Base-by-base conservation (phyloP, 2,797 vertebrate genomes). In the Helarctos malayanus region DNA sequence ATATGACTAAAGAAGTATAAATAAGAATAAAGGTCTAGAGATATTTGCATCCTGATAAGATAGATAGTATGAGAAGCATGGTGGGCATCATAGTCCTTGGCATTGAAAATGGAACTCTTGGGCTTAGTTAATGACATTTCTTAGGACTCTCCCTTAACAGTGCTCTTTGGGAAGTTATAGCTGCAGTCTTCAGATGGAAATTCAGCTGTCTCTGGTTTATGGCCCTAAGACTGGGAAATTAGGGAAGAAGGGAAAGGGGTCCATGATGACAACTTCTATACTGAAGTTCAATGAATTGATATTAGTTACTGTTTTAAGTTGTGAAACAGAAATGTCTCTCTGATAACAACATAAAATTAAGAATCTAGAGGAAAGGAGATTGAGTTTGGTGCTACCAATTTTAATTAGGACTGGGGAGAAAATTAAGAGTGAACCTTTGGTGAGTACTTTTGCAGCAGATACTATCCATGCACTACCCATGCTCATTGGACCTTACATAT, bases 11-110 rank as follows among this genome's bases (percentile, higher is more conserved):
- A 16, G 5, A 35, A 93, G 21, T 69, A 75, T 56, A 93, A 16
- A 25, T 49, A 32, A 85, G 41, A 93, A 78, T 59, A 7, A 35
- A 63, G 9, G 14, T 14, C n/a, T 32, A 38, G 41, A 82, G 54
- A 91, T 14, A 35, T 84, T 89, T 94, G 25, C 35, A 90, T 92
- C 92, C 29, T 86, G 49, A 47, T 94, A 79, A 93, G 9, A n/a
- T 83, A 25, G 19, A 57, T 8, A 65, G 18, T 65, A 79, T 68
- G 81, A 89, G 13, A 69, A 27, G 15, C 56, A 86, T 52, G 32
- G 29, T 79, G 90, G 16, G 93, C 38, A 88, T 95, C 27, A 38
- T 7, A 52, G 25, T 76, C 49, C 8, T 80, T 92, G 49, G 68
- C 29, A 86, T 69, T 82, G 41, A 56, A 95, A 91, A 82, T 85